phyloP scores from a whole-genome alignment of 2,888 invertebrate genomes.

The Melinopterus prodromus region DNA sequence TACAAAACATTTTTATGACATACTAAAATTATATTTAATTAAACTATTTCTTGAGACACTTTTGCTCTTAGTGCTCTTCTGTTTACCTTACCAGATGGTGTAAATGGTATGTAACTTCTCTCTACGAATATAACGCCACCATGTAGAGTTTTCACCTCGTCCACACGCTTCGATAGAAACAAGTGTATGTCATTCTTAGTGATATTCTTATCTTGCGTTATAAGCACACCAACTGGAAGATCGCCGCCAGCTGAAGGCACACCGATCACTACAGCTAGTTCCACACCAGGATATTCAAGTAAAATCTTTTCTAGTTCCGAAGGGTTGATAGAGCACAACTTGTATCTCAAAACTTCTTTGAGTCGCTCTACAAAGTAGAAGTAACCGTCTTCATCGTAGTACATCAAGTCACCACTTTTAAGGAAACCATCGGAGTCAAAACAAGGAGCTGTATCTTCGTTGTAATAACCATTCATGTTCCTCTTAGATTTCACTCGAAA shows the following conservation, averaged over 20 bases:
- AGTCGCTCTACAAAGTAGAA: neutral
- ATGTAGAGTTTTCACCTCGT: neutral
- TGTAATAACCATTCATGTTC: constrained; percentile 61
- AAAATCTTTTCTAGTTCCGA: neutral
- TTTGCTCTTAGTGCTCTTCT: neutral
- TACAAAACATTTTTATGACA: too few relatives aligned
- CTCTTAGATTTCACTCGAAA: constrained; percentile 61
- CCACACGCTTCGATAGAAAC: neutral
- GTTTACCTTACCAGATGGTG: neutral
- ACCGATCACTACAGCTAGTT: neutral
- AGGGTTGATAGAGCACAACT: neutral
- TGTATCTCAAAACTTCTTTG: neutral
- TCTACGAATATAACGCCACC: neutral
- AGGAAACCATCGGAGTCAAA: neutral
- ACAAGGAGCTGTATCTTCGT: constrained; percentile 58
- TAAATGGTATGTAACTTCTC: neutral
- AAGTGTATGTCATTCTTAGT: neutral
- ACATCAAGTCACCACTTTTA: neutral
- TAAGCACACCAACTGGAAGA: neutral
- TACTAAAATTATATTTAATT: too few relatives aligned
- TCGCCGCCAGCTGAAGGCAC: neutral
- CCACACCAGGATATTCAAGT: neutral
- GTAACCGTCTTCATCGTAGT: neutral
- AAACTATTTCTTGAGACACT: neutral
- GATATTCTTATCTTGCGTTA: neutral